These are phyloP conservation scores for Psettodes erumei DNA, from an alignment of 2,113 vertebrate genomes.

Conservation along the genomic window DNA sequence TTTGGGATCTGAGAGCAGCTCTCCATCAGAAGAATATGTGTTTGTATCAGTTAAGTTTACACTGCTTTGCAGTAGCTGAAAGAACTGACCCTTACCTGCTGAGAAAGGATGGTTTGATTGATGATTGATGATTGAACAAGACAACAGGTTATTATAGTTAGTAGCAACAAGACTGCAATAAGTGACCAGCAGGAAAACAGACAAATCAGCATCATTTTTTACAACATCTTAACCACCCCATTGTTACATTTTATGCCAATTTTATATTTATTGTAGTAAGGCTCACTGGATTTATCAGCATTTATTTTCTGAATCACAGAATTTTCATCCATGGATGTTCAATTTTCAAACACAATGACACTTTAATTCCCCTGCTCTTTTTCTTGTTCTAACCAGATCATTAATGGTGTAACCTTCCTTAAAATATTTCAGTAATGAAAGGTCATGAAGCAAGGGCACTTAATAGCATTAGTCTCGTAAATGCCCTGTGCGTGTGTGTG, in stretches of 20 bases:
- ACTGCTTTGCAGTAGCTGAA: slow-evolving; percentile 2
- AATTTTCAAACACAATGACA: background rate
- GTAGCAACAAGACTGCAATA: background rate
- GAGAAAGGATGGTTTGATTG: no score
- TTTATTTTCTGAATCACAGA: background rate
- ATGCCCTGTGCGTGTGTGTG: background rate
- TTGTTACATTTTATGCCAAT: background rate
- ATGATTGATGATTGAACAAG: no score
- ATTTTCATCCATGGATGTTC: background rate
- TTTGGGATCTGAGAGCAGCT: slow-evolving; percentile 14
- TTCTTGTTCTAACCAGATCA: background rate
- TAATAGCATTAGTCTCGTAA: slow-evolving; percentile 14
- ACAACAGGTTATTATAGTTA: background rate
- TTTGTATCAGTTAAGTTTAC: slow-evolving; percentile 11
- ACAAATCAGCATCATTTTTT: background rate
- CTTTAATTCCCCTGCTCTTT: background rate
- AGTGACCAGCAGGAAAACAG: background rate
- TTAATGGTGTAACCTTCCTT: background rate
- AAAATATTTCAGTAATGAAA: slow-evolving; percentile 4
- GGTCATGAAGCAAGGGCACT: slow-evolving; percentile 5
- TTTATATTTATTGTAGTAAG: background rate
- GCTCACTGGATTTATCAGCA: background rate
- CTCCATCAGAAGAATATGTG: background rate
- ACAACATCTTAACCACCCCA: background rate
- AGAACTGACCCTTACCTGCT: background rate